Base-by-base conservation (phyloP, 2,888 invertebrate genomes). In the Apomyelois bistriatella region DNA sequence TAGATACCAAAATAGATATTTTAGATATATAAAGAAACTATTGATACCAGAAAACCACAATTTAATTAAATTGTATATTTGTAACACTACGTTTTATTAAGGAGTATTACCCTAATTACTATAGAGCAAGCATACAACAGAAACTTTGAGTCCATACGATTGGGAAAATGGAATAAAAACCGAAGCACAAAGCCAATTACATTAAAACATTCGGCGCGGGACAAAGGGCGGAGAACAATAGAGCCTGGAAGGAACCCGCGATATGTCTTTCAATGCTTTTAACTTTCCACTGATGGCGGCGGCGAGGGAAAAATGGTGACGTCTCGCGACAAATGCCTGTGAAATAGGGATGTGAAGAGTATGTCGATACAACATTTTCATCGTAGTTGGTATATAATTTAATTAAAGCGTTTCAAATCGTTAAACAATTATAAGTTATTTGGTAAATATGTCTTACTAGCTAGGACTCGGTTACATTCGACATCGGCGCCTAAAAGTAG, bases 261-360 rank as follows among this genome's bases (percentile, higher is more conserved):
- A 88, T 87, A 88, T 86, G 89, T 90, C 90, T 89, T 85, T 85
- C 90, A 89, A 90, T 88, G 90, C 90, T 90, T 90, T 90, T 90
- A 90, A 89, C 89, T 89, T 90, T 85, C 79, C 79, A 78, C 84
- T 88, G 87, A 86, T 88, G 90, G 88, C 79, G 79, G 76, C 74
- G 65, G 72, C 61, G 74, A 81, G 81, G 87, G 87, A 82, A 82
- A 83, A 88, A 86, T 85, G 82, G 85, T 85, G 88, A 86, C 86
- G 85, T 75, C 74, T 74, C 82, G 82, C 86, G 88, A 87, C 90
- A 87, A 88, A 89, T 87, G 82, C 76, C 76, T 79, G 78, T 80
- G 76, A 74, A 74, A 69, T 81, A 86, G 86, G 65, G 83, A 57
- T 74, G 85, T 60, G 60, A 37, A 1, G 10, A 1, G 32, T 10